Evolutionary conservation across 2,888 invertebrate genomes (phyloP), one percentile per base, ranked within the genome.

Genomic region (Penaeus monodon): DNA sequence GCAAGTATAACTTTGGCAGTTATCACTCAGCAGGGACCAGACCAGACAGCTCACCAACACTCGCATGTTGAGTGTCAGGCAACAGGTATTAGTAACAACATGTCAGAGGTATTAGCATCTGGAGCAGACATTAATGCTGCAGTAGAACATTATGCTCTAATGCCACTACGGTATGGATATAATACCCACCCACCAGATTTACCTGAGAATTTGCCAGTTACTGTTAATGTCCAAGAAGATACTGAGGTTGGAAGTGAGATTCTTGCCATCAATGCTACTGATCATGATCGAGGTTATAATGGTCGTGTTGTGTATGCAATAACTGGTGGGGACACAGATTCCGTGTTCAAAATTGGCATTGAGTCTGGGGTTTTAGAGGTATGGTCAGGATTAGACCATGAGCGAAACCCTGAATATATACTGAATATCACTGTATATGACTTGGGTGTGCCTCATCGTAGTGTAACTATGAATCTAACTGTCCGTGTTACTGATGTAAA

Each of bases 101-200:
- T 97, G 68, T 96, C 96, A 0, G 96, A 97, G 91, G 95, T 96
- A 77, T 93, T 97, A 68, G 96, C 96, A 0, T 94, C 96, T 2
- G 96, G 97, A 0, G 96, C 97, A 91, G 94, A 95, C 90, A 96
- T 96, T 92, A 97, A 97, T 92, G 84, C 79, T n/a, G 80, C 73
- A 6, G 63, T 76, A n/a, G 84, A 88, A 76, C 86, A 83, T 24
- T 89, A 83, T 49, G 89, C 81, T 29, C 70, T 86, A 29, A 64
- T 88, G 44, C 88, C 88, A 14, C 76, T 81, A 64, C 85, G 88
- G 65, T 88, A 88, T 66, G 88, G 86, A 38, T 86, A 96, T 91
- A 98, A 98, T 92, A 93, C 96, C 8, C 97, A 98, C 92, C 93
- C 95, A 0, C 99, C 99, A 0, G 96, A 97, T 92, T 97, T 98